phyloP scores from a whole-genome alignment of 92 coral and sea anemone genomes.

The Ricordea florida region DNA sequence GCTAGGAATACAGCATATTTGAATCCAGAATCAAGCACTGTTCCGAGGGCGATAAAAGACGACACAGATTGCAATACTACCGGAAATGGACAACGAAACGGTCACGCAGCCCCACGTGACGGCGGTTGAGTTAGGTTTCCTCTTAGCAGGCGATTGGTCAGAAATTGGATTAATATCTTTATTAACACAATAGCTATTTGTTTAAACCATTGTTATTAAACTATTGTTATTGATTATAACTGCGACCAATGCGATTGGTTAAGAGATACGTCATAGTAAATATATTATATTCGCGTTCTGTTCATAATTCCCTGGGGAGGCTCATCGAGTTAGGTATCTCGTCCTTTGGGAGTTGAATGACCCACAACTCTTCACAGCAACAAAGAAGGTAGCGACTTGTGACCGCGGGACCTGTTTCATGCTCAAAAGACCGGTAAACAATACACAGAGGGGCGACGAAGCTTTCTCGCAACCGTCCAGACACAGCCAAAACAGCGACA shows the following conservation, averaged over 20 bases:
- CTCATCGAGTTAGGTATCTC: constrained; percentile 41
- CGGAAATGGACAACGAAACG: too few relatives aligned
- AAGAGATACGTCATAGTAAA: not conserved
- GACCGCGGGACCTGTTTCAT: constrained; percentile 36
- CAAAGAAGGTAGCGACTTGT: constrained; percentile 66
- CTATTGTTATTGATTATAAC: constrained; percentile 2
- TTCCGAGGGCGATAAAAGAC: too few relatives aligned
- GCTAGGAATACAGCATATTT: too few relatives aligned
- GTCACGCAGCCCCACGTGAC: constrained; percentile 15
- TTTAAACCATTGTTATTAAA: constrained; percentile 17
- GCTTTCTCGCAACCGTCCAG: not conserved
- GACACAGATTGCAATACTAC: too few relatives aligned
- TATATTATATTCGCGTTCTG: constrained; percentile 27
- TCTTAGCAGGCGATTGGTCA: constrained; percentile 23
- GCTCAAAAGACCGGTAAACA: constrained; percentile 34
- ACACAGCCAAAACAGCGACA: not conserved
- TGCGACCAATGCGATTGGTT: constrained; percentile 44
- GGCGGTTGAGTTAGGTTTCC: not conserved
- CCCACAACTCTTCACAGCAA: constrained; percentile 65
- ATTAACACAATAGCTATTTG: not conserved
- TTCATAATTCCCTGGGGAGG: constrained; percentile 92
- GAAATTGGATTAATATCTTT: constrained; percentile 4
- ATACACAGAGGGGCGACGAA: constrained; percentile 1
- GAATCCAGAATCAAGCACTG: too few relatives aligned
- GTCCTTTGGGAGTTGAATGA: constrained; percentile 93